These are phyloP conservation scores for Aulostomus chinensis DNA, from an alignment of 2,797 vertebrate genomes.

Conservation along the genomic window DNA sequence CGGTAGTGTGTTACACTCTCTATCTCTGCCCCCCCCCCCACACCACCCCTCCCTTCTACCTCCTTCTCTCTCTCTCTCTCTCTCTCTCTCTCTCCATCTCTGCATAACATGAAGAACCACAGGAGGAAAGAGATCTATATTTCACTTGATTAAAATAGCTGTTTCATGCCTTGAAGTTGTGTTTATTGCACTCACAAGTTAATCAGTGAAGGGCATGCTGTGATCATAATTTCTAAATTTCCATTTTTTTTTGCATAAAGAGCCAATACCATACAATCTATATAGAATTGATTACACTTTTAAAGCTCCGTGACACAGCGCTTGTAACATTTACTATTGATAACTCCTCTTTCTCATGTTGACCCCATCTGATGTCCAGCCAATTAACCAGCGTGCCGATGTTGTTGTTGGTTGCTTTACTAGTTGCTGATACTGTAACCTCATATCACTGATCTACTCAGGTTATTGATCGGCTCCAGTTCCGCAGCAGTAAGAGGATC, in stretches of 20 bases:
- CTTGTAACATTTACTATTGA: slow-evolving; percentile 48
- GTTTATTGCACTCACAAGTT: slow-evolving; percentile 34
- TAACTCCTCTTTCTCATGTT: slow-evolving; percentile 46
- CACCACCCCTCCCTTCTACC: slow-evolving; percentile 4
- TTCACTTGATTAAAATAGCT: slow-evolving; percentile 62
- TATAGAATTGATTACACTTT: slow-evolving; percentile 37
- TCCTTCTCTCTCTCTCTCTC: neutral
- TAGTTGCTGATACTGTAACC: slow-evolving; percentile 76
- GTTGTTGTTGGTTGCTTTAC: slow-evolving; percentile 38
- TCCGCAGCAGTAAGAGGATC: slow-evolving; percentile 68
- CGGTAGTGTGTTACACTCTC: slow-evolving; percentile 65
- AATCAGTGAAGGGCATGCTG: slow-evolving; percentile 35
- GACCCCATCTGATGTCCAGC: slow-evolving; percentile 66
- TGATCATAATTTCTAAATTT: slow-evolving; percentile 46
- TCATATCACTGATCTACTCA: slow-evolving; percentile 75
- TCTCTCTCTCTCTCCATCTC: slow-evolving; percentile 5
- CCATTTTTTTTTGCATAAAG: slow-evolving; percentile 11
- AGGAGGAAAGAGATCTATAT: slow-evolving; percentile 56
- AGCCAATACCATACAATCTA: slow-evolving; percentile 44
- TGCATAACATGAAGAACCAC: slow-evolving; percentile 53
- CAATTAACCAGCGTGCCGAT: slow-evolving; percentile 73
- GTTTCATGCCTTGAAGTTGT: slow-evolving; percentile 55
- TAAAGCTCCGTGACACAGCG: neutral
- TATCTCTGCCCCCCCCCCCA: slow-evolving; percentile 44
- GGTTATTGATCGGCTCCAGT: slow-evolving; percentile 78